These are phyloP conservation scores for Nomada lathburiana DNA, from an alignment of 2,888 invertebrate species.

Conservation along the genomic window DNA sequence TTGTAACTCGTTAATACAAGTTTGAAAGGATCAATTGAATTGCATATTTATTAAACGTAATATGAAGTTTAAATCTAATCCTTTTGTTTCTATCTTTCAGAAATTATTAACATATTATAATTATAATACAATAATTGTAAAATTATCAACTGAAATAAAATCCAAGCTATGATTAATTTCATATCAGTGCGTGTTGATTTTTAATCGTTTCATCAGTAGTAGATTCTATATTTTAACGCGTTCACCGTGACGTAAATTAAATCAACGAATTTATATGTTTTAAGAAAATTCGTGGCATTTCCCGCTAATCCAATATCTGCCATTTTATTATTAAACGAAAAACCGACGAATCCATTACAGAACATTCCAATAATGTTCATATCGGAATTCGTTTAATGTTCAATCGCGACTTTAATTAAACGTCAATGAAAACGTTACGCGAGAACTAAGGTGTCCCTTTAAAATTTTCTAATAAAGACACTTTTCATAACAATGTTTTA, in stretches of 20 bases:
- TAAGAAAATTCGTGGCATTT: conserved; percentile 7
- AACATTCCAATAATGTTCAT: conserved; percentile 9
- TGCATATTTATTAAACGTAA: not conserved
- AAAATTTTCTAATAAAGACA: not conserved
- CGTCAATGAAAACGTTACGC: not conserved
- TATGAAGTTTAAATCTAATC: too few species aligned
- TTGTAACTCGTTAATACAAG: not conserved
- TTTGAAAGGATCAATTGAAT: not conserved
- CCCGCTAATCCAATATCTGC: not conserved
- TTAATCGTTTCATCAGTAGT: too few species aligned
- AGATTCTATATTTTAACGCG: too few species aligned
- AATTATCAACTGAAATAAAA: not conserved
- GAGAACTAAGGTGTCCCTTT: not conserved
- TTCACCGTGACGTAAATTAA: not conserved
- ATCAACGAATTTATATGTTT: not conserved
- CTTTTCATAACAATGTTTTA: too few species aligned
- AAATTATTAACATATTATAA: too few species aligned
- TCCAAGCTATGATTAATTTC: not conserved
- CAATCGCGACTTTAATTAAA: conserved; percentile 14
- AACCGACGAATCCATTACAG: conserved; percentile 5
- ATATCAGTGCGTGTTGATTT: not conserved
- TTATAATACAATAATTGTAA: not conserved
- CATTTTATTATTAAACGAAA: conserved; percentile 19
- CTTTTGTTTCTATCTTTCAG: too few species aligned
- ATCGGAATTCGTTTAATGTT: conserved; percentile 12